Percentiles rank a stretch among this genome's conserved stretches.
These are phyloP conservation scores for Tigriopus californicus DNA, from an alignment of 2,888 invertebrate species.

Conservation along the genomic window DNA sequence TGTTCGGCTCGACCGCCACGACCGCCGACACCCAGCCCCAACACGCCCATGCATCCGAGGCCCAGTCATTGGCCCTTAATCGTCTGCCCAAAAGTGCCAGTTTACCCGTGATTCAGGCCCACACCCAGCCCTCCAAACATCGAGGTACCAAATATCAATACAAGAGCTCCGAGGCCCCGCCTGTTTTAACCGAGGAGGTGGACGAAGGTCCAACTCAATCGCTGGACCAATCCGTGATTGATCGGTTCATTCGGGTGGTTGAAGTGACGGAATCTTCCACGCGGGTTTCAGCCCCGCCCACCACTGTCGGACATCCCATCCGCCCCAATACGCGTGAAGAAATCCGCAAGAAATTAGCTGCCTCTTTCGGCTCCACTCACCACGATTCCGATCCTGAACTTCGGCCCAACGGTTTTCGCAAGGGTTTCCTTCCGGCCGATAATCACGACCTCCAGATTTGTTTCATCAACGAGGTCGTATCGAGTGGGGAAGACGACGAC, in stretches of 20 bases:
- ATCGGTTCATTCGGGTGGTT: neutral
- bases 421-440: neutral
- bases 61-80: neutral
- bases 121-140: neutral
- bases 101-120: neutral
- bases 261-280: neutral
- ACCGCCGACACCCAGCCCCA: neutral
- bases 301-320: neutral
- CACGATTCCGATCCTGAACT: neutral
- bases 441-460: conserved; percentile 3
- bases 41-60: neutral
- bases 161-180: neutral
- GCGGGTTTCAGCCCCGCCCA: neutral
- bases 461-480: conserved; percentile 3
- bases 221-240: neutral
- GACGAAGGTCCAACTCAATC: neutral
- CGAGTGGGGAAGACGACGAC: neutral
- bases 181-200: neutral
- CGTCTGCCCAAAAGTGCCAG: neutral
- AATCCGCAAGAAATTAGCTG: neutral
- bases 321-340: neutral
- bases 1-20: neutral
- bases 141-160: neutral
- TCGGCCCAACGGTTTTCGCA: neutral
- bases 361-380: no score